Conservation (phyloP, 2,113 vertebrate species). For the Peromyscus maniculatus region DNA sequence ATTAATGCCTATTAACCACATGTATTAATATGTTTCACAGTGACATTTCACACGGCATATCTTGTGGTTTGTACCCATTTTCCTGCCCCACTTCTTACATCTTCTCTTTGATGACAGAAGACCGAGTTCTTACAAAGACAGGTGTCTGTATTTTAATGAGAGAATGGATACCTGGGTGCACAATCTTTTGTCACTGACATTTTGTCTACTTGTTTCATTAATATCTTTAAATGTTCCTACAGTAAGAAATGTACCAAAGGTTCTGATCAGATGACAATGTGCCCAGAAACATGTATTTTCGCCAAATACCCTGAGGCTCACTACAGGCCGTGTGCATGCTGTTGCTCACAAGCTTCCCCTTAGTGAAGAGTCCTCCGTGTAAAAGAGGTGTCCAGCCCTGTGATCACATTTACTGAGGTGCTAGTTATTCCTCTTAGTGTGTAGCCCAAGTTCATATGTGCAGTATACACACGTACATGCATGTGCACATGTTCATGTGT, state of each 20-base stretch:
- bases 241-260: constrained; percentile 39
- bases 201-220: constrained; percentile 7
- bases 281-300: neutral
- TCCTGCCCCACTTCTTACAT: neutral
- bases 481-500: neutral
- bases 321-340: neutral
- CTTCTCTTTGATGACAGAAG: neutral
- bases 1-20: too few relatives aligned
- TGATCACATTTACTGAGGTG: neutral
- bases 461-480: neutral
- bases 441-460: neutral
- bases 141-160: constrained; percentile 32
- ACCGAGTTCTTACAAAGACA: constrained; percentile 16
- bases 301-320: neutral
- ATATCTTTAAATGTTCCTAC: neutral
- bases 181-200: neutral
- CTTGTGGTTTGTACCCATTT: too few relatives aligned
- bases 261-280: constrained; percentile 8
- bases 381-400: neutral
- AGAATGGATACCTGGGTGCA: neutral
- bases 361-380: neutral
- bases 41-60: neutral
- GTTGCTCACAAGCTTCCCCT: neutral
- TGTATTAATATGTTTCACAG: neutral
- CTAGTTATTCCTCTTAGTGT: neutral